Evolutionary conservation across 2,113 vertebrate species (phyloP).

Genomic region (Thalassarche chlororhynchos): DNA sequence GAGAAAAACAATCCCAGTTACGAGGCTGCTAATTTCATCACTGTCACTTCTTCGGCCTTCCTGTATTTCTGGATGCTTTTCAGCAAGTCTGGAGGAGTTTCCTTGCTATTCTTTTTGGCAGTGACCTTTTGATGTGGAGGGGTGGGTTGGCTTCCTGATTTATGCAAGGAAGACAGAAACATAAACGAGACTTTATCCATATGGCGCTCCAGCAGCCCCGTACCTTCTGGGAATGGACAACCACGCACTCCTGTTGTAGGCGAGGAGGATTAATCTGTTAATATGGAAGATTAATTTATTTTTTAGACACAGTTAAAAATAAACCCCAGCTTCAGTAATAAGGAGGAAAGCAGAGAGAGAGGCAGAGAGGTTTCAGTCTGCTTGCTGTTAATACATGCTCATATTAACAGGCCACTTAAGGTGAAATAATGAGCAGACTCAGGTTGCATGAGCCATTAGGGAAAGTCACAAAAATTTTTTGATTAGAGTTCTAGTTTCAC

Average conservation of each 20-base stretch:
- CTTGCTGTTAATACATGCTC: background rate
- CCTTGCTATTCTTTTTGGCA: background rate
- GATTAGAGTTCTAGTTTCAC: background rate
- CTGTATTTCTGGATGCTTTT: background rate
- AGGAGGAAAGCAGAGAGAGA: background rate
- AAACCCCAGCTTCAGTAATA: background rate
- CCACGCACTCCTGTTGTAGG: background rate
- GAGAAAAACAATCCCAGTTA: background rate
- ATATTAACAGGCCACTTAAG: background rate
- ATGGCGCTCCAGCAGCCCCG: background rate
- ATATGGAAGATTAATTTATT: background rate
- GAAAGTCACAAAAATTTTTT: background rate
- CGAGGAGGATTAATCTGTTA: background rate
- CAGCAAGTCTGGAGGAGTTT: background rate
- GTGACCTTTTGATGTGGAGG: background rate
- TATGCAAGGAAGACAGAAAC: background rate
- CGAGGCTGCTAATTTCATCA: background rate
- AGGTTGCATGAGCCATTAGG: background rate
- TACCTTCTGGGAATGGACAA: background rate
- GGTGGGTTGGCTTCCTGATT: background rate
- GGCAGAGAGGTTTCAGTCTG: background rate
- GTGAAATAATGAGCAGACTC: background rate
- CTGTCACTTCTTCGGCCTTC: background rate
- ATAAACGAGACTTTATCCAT: background rate
- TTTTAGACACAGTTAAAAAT: background rate